These are phyloP conservation scores for Takifugu rubripes DNA, from an alignment of 2,797 vertebrate genomes.

Conservation along the genomic window DNA sequence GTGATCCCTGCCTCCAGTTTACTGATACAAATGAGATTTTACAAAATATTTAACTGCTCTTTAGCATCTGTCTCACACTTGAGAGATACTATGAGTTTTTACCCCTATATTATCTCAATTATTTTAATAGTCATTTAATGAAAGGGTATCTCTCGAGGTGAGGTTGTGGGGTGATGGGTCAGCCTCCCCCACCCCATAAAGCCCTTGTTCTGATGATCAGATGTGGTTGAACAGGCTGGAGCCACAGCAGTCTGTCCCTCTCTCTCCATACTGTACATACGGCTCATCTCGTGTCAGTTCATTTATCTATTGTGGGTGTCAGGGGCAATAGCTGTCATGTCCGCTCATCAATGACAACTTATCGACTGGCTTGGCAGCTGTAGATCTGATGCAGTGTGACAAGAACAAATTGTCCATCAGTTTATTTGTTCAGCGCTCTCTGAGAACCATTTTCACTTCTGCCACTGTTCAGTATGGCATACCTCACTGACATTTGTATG, in stretches of 20 bases:
- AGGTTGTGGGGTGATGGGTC: conserved; percentile 16
- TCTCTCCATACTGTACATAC: conserved; percentile 7
- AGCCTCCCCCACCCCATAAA: conserved; percentile 17
- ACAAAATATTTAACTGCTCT: no score
- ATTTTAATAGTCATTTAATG: no score
- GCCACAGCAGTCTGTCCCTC: conserved; percentile 10
- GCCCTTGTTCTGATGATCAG: conserved; percentile 20
- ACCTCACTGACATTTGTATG: conserved; percentile 30
- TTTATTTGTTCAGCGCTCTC: conserved; percentile 21
- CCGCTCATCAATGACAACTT: conserved; percentile 40
- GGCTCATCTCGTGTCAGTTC: conserved; percentile 46
- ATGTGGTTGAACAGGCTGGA: conserved; percentile 22
- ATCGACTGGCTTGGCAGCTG: conserved; percentile 37
- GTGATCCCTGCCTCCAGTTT: no score
- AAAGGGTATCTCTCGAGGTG: neutral
- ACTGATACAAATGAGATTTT: no score
- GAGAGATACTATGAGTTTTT: no score
- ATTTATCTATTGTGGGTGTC: conserved; percentile 54
- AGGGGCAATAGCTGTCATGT: conserved; percentile 45
- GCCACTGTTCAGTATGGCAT: neutral
- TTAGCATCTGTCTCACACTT: no score
- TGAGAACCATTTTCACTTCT: conserved; percentile 5
- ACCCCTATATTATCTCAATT: no score
- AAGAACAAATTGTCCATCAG: conserved; percentile 52
- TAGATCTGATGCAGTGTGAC: conserved; percentile 45